Base-by-base conservation (phyloP, 2,797 vertebrate genomes). In the Darevskia nairensis region DNA sequence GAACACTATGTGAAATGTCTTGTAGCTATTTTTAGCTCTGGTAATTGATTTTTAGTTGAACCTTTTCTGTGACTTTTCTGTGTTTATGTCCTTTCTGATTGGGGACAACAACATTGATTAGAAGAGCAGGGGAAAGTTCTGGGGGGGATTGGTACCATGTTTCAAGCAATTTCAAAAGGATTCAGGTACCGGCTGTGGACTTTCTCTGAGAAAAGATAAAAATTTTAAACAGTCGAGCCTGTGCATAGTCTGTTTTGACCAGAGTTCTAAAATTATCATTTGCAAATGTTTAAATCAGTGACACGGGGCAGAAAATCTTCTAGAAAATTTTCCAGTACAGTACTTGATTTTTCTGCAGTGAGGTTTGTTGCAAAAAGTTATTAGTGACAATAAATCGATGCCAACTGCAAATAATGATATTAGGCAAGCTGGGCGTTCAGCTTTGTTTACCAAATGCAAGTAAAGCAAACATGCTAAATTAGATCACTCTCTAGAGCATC, bases 141-240 rank as follows among this genome's bases (percentile, higher is more conserved):
- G 90, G 32, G 89, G 90, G 80, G 68, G 23, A 50, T 82, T 89
- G 27, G 83, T 92, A 74, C 85, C 46, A 2, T 89, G 77, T 89
- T 2, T 80, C 41, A 90, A 92, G 89, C 80, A 92, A 89, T 89
- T 82, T 68, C 86, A 85, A 72, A 2, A 75, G 44, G 89, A 82
- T 89, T 89, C 50, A 0, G 0, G 7, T 27, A 27, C 44, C 84
- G 68, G 41, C 46, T 82, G 35, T 21, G 3, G 76, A 61, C 84
- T 82, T 44, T 55, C 89, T 93, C 88, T 88, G 61, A 64, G 61
- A 64, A 64, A 64, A 23, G 61, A 64, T 84, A 25, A 46, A 21
- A 50, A 76, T 27, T 32, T 1, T 77, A 86, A 89, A 72, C 44
- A 78, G 0, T 66, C 4, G 25, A 74, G 1, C 66, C 41, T 90